phyloP scores from a whole-genome alignment of 2,113 vertebrate species.

The Bubo scandiacus region DNA sequence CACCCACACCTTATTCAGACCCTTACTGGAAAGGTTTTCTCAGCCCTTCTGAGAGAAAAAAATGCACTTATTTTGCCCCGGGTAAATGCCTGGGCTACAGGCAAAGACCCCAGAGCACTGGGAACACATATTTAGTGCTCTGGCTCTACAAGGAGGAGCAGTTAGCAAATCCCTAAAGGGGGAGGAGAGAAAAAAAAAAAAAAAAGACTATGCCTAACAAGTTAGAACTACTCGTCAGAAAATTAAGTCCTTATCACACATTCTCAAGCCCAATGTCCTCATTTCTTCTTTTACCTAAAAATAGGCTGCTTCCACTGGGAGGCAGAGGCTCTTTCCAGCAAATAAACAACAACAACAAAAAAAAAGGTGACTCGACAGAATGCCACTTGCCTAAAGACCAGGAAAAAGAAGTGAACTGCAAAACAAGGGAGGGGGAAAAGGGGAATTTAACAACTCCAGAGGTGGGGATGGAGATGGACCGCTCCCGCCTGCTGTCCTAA shows the following conservation, averaged over 20 bases:
- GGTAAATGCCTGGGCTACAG: background rate
- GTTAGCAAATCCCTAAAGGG: background rate
- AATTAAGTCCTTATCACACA: background rate
- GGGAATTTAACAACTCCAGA: background rate
- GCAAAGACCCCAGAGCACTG: background rate
- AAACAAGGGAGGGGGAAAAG: background rate
- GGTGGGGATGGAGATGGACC: background rate
- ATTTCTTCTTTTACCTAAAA: background rate
- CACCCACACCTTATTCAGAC: background rate
- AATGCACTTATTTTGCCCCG: background rate
- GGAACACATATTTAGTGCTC: background rate
- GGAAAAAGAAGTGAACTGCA: background rate
- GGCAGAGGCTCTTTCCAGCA: background rate
- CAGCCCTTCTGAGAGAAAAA: background rate
- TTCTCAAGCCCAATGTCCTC: background rate
- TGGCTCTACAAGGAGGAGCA: background rate
- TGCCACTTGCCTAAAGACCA: accelerated
- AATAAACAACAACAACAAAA: background rate
- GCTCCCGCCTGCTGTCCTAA: background rate
- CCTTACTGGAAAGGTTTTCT: background rate
- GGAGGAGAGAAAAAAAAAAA: too few relatives aligned
- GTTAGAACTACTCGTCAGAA: background rate
- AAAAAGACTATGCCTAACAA: too few relatives aligned
- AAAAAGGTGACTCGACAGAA: background rate
- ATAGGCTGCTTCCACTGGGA: background rate